Conservation (phyloP, 2,113 vertebrate genomes). For the Uria lomvia region DNA sequence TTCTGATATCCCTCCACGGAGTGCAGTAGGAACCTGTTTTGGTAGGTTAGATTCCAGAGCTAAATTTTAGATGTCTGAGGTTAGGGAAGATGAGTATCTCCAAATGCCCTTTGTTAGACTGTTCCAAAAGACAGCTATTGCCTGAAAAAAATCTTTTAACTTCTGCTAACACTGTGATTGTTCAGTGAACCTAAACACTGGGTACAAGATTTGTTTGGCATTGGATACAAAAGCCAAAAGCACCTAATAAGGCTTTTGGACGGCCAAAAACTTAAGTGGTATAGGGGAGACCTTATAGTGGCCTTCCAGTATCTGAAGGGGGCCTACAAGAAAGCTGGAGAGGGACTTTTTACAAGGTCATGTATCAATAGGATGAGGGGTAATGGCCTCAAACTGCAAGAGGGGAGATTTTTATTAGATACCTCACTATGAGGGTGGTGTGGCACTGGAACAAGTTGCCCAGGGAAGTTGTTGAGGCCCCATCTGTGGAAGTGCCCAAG, state of each 20-base stretch:
- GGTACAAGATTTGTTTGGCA: not conserved
- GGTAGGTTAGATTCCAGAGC: not conserved
- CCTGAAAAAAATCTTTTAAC: not conserved
- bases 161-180: not conserved
- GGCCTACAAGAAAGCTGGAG: not conserved
- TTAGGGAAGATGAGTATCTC: not conserved
- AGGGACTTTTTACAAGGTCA: not conserved
- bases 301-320: not conserved
- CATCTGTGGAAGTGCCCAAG: not conserved
- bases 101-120: not conserved
- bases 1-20: not conserved
- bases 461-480: not conserved
- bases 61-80: not conserved
- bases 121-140: not conserved
- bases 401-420: not conserved
- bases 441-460: not conserved
- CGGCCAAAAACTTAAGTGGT: not conserved
- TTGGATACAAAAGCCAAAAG: not conserved
- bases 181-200: not conserved
- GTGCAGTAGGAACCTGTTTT: not conserved
- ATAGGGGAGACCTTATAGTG: not conserved
- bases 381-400: not conserved
- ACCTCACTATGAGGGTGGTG: not conserved
- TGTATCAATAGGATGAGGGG: not conserved
- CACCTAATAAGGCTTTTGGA: accelerated